These are phyloP conservation scores for Ctenicera cuprea DNA, from an alignment of 2,888 invertebrate genomes.

Conservation along the genomic window DNA sequence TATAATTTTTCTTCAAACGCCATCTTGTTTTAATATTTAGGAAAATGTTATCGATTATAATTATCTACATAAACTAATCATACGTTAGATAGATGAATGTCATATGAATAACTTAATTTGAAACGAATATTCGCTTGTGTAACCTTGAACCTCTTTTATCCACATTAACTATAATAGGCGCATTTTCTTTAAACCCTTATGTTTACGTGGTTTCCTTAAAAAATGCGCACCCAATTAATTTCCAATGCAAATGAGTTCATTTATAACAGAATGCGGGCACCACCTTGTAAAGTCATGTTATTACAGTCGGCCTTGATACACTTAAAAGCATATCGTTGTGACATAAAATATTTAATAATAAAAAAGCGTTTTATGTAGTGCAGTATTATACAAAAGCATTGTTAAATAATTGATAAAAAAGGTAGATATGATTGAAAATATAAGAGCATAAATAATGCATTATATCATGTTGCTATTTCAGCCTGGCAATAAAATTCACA, in stretches of 20 bases:
- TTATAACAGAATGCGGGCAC: slow-evolving; percentile 13
- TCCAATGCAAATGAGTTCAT: slow-evolving; percentile 14
- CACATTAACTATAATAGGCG: too few relatives aligned
- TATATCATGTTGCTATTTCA: too few relatives aligned
- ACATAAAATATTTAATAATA: slow-evolving; percentile 6
- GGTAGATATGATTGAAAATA: background rate
- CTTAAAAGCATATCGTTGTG: slow-evolving; percentile 1
- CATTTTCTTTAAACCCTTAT: background rate
- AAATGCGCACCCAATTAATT: slow-evolving; percentile 6
- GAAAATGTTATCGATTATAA: too few relatives aligned
- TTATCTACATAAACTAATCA: too few relatives aligned
- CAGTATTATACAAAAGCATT: background rate
- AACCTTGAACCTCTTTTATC: too few relatives aligned
- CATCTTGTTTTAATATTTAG: too few relatives aligned
- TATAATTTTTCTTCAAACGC: too few relatives aligned
- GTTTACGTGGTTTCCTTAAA: background rate
- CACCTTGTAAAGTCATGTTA: background rate
- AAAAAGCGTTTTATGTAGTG: background rate
- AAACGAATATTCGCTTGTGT: too few relatives aligned
- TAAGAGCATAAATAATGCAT: background rate
- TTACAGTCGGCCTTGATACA: background rate
- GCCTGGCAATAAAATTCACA: background rate
- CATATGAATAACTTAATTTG: too few relatives aligned
- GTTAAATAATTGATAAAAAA: background rate
- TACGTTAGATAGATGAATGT: too few relatives aligned